A percentile compares a stretch with the other conserved stretches of the same genome.
Conservation (phyloP, 1,140 invertebrate genomes). For the Propsilocerus akamusi region DNA sequence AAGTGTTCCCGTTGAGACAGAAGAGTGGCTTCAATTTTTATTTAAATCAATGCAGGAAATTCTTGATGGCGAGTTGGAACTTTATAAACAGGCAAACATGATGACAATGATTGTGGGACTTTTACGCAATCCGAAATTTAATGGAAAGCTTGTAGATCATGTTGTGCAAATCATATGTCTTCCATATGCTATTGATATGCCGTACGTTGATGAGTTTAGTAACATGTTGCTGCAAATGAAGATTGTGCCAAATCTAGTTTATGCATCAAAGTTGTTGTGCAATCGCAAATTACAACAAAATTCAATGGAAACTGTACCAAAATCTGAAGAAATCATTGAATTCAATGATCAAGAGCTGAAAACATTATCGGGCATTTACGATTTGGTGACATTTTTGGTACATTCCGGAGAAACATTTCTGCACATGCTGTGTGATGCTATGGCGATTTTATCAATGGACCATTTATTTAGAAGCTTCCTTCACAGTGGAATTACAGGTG, state of each 20-base stretch:
- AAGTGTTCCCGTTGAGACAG: slow-evolving; percentile 51
- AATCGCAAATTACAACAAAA: slow-evolving; percentile 18
- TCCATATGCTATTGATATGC: slow-evolving; percentile 45
- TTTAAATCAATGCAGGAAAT: slow-evolving; percentile 47
- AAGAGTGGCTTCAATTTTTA: slow-evolving; percentile 64
- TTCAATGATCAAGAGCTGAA: slow-evolving; percentile 36
- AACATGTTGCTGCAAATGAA: slow-evolving; percentile 53
- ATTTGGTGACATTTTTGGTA: slow-evolving; percentile 51
- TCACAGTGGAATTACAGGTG: slow-evolving; percentile 25
- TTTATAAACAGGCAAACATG: slow-evolving; percentile 48
- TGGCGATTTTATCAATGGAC: slow-evolving; percentile 41
- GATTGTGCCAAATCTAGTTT: slow-evolving; percentile 56
- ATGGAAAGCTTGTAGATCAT: slow-evolving; percentile 40
- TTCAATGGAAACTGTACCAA: slow-evolving; percentile 12
- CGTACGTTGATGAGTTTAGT: slow-evolving; percentile 27
- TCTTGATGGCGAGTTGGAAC: slow-evolving; percentile 51
- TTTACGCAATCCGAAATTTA: slow-evolving; percentile 40
- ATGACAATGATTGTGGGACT: slow-evolving; percentile 47
- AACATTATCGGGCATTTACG: slow-evolving; percentile 42
- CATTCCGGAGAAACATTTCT: slow-evolving; percentile 48
- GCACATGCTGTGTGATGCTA: slow-evolving; percentile 55
- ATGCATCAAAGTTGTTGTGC: slow-evolving; percentile 43
- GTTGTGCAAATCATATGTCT: slow-evolving; percentile 49
- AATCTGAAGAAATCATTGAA: slow-evolving; percentile 23
- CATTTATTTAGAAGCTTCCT: slow-evolving; percentile 32